phyloP scores from a whole-genome alignment of 2,797 vertebrate species.

The Gastrophryne carolinensis region DNA sequence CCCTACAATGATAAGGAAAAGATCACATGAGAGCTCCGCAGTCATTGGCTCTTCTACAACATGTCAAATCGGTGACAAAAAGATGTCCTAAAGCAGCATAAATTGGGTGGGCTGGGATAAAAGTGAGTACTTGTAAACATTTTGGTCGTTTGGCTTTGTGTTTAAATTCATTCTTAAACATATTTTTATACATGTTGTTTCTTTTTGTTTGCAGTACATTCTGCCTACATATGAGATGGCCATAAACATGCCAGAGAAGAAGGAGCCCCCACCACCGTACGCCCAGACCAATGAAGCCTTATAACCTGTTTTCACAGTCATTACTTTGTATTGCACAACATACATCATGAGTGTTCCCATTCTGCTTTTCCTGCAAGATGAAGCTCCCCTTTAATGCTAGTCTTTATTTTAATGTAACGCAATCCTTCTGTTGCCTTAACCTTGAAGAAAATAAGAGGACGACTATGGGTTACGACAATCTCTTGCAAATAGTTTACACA shows the following conservation, averaged over 20 bases:
- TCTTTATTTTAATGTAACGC: conserved; percentile 34
- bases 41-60: too few relatives aligned
- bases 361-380: conserved; percentile 64
- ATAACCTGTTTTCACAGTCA: neutral
- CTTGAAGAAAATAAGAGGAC: neutral
- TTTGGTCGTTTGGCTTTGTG: too few relatives aligned
- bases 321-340: neutral
- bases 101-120: too few relatives aligned
- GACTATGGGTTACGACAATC: conserved; percentile 29
- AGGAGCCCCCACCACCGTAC: conserved; percentile 94
- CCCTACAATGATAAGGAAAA: too few relatives aligned
- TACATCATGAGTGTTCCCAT: conserved; percentile 39
- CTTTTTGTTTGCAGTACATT: conserved; percentile 77
- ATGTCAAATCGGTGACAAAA: too few relatives aligned
- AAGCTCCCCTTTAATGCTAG: conserved; percentile 58
- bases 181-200: too few relatives aligned
- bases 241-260: conserved; percentile 97
- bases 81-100: too few relatives aligned
- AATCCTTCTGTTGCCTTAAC: conserved; percentile 29
- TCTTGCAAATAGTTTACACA: conserved; percentile 30
- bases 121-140: too few relatives aligned
- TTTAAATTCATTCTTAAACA: too few relatives aligned
- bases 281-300: conserved; percentile 80
- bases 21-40: too few relatives aligned
- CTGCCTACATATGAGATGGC: conserved; percentile 98